A percentile compares a stretch with the other conserved stretches of the same genome.
Conservation (phyloP, 2,888 invertebrate genomes). For the Megamerina dolium region DNA sequence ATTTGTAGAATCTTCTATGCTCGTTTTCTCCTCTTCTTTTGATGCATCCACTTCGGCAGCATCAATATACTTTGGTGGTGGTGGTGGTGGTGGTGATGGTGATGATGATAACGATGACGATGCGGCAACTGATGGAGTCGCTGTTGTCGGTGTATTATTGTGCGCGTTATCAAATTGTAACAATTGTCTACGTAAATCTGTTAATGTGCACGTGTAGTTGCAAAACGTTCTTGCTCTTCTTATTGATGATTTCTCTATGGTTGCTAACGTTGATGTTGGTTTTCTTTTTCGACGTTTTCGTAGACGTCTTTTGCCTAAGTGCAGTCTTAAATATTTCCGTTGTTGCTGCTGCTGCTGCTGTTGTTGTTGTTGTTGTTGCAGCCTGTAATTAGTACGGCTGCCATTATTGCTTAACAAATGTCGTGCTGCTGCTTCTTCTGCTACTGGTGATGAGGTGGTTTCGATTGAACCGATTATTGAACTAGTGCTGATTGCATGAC, state of each 20-base stretch:
- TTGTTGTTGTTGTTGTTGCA: slow-evolving; percentile 22
- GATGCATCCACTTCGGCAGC: too few species aligned
- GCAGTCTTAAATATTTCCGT: slow-evolving; percentile 41
- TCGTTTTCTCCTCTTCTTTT: too few species aligned
- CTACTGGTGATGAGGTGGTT: slow-evolving; percentile 6
- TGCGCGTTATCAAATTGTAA: slow-evolving; percentile 12
- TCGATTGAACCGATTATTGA: background rate
- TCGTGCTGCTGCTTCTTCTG: slow-evolving; percentile 6
- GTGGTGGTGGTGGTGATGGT: slow-evolving; percentile 9
- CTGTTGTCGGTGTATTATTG: slow-evolving; percentile 16
- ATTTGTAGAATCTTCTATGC: too few species aligned
- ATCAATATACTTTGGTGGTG: background rate
- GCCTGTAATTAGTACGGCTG: slow-evolving; percentile 19
- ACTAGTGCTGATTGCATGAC: too few species aligned
- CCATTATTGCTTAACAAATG: slow-evolving; percentile 10
- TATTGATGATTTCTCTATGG: slow-evolving; percentile 8
- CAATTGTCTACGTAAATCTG: too few species aligned
- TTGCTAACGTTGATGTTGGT: slow-evolving; percentile 19
- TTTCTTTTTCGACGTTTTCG: slow-evolving; percentile 42
- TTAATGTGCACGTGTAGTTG: too few species aligned
- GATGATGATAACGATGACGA: slow-evolving; percentile 1
- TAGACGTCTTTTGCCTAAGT: slow-evolving; percentile 39
- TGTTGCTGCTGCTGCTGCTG: slow-evolving; percentile 22
- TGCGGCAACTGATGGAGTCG: slow-evolving; percentile 2
- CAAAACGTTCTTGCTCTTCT: slow-evolving; percentile 16